Conservation (phyloP, 1,140 invertebrate species). For the Eriocheir sinensis region DNA sequence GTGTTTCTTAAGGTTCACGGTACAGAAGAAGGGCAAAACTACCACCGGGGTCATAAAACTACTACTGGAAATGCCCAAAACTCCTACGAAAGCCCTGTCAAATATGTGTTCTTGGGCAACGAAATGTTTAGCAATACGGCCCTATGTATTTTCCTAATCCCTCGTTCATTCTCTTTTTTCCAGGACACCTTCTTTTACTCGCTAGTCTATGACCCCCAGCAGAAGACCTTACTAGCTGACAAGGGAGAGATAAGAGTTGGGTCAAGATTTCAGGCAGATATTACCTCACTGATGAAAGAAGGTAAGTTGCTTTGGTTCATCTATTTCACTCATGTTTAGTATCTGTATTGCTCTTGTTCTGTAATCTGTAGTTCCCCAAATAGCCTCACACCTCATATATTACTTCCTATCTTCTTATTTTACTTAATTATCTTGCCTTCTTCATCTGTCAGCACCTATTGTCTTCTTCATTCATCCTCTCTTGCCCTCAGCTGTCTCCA, state of each 20-base stretch:
- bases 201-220: slow-evolving; percentile 98
- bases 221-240: slow-evolving; percentile 99
- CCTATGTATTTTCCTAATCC: neutral
- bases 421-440: neutral
- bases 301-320: slow-evolving; percentile 49
- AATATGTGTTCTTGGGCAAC: too few species aligned
- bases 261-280: slow-evolving; percentile 97
- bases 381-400: slow-evolving; percentile 61
- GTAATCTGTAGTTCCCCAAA: too few species aligned
- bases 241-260: slow-evolving; percentile 98
- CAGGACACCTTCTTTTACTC: slow-evolving; percentile 99
- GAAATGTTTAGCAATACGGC: too few species aligned
- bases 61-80: too few species aligned
- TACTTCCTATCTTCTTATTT: slow-evolving; percentile 13
- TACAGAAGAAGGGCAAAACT: too few species aligned
- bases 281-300: slow-evolving; percentile 80
- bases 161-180: slow-evolving; percentile 81
- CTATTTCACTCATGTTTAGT: neutral
- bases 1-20: too few species aligned
- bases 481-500: too few species aligned
- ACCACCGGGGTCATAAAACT: too few species aligned
- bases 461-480: too few species aligned
- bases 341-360: too few species aligned
- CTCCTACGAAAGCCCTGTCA: too few species aligned
- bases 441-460: too few species aligned